Percentiles rank a stretch among this genome's conserved stretches.
Conservation (phyloP, 2,113 vertebrate species). For the Serilophus lunatus region DNA sequence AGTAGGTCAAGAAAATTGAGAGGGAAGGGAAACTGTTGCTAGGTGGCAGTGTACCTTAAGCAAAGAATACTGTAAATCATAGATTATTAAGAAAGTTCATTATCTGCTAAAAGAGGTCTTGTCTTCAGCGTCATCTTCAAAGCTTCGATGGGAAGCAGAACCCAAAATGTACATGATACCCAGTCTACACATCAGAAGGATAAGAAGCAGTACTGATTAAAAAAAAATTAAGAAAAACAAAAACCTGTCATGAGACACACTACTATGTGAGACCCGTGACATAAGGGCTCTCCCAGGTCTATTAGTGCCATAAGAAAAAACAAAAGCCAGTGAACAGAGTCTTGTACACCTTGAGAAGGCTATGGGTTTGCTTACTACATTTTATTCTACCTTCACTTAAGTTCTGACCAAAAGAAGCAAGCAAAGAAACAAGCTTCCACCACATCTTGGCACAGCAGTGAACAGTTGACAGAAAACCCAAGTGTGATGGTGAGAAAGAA, state of each 20-base stretch:
- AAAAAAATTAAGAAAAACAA: not conserved
- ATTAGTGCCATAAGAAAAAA: not conserved
- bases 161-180: not conserved
- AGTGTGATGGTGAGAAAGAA: not conserved
- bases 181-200: not conserved
- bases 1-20: constrained; percentile 47
- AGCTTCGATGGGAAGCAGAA: not conserved
- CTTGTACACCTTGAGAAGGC: not conserved
- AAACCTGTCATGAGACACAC: not conserved
- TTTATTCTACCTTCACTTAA: not conserved
- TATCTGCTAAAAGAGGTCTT: not conserved
- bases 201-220: not conserved
- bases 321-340: not conserved
- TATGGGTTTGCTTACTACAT: not conserved
- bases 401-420: not conserved
- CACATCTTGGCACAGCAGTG: not conserved
- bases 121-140: not conserved
- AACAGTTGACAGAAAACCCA: constrained; percentile 11
- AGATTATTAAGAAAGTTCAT: not conserved
- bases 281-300: not conserved
- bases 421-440: not conserved
- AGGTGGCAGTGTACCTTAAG: constrained; percentile 69
- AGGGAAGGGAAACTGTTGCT: constrained; percentile 58
- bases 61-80: constrained; percentile 43
- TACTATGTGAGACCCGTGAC: not conserved